Conservation (phyloP, 2,888 invertebrate genomes). For the Pristionchus entomophagus region DNA sequence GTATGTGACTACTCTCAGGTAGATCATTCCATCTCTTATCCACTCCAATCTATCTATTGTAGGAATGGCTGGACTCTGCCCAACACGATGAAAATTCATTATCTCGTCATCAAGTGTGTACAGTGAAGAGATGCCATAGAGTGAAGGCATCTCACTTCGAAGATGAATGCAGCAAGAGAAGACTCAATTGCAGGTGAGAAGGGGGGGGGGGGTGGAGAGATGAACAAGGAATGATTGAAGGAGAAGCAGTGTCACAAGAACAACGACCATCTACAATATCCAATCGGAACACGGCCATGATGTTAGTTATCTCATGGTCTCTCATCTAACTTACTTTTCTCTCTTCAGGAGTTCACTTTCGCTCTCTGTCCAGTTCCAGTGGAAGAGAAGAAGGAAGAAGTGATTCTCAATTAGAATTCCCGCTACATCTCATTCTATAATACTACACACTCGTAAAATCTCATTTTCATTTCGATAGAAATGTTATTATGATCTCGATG, state of each 20-base stretch:
- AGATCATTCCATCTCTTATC: not conserved
- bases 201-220: not conserved
- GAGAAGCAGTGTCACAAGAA: constrained; percentile 24
- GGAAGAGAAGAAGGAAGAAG: constrained; percentile 29
- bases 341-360: constrained; percentile 43
- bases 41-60: not conserved
- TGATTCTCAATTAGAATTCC: not conserved
- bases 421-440: not conserved
- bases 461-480: no score
- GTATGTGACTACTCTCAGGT: constrained; percentile 47
- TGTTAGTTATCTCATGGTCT: not conserved
- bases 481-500: constrained; percentile 5
- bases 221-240: not conserved
- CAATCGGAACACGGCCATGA: constrained; percentile 39
- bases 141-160: constrained; percentile 21
- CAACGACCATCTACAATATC: constrained; percentile 42
- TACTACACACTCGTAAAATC: no score
- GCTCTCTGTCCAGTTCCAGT: constrained; percentile 40
- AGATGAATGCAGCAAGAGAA: constrained; percentile 37
- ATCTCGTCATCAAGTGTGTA: constrained; percentile 42
- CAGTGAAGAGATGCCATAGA: constrained; percentile 45
- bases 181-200: constrained; percentile 28
- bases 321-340: not conserved
- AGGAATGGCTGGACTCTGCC: constrained; percentile 35
- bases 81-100: constrained; percentile 42